phyloP scores from a whole-genome alignment of 2,113 vertebrate species.

The Chaetops frenatus region DNA sequence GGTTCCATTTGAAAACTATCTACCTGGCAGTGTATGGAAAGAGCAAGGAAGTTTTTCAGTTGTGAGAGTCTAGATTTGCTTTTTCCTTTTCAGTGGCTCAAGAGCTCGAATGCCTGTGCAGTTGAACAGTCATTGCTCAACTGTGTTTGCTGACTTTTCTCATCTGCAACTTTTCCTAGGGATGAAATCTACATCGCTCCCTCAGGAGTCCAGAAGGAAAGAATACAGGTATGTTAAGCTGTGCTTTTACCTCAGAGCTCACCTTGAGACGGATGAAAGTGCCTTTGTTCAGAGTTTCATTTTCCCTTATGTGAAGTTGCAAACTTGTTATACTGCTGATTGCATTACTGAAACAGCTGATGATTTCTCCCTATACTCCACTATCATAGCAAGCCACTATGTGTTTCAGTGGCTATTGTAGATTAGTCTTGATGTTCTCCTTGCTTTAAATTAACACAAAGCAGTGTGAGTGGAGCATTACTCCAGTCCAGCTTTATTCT shows the following conservation, averaged over 20 bases:
- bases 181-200: slow-evolving; percentile 92
- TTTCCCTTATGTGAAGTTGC: neutral
- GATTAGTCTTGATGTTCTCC: neutral
- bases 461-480: neutral
- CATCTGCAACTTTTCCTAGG: slow-evolving; percentile 64
- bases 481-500: neutral
- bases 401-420: neutral
- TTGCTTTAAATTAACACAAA: neutral
- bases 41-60: neutral
- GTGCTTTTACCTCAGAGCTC: neutral
- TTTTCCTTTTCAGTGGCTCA: neutral
- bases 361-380: neutral
- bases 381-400: neutral
- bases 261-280: neutral
- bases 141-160: neutral
- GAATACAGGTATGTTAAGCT: slow-evolving; percentile 82
- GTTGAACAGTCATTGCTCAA: neutral
- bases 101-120: neutral
- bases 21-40: neutral
- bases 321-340: neutral
- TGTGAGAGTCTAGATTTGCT: neutral
- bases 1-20: neutral
- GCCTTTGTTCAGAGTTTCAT: neutral
- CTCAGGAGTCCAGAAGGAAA: slow-evolving; percentile 95
- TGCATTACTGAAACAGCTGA: neutral